Percentiles rank a stretch among this genome's conserved stretches.
These are phyloP conservation scores for Gymnothorax javanicus DNA, from an alignment of 2,797 vertebrate species.

Conservation along the genomic window DNA sequence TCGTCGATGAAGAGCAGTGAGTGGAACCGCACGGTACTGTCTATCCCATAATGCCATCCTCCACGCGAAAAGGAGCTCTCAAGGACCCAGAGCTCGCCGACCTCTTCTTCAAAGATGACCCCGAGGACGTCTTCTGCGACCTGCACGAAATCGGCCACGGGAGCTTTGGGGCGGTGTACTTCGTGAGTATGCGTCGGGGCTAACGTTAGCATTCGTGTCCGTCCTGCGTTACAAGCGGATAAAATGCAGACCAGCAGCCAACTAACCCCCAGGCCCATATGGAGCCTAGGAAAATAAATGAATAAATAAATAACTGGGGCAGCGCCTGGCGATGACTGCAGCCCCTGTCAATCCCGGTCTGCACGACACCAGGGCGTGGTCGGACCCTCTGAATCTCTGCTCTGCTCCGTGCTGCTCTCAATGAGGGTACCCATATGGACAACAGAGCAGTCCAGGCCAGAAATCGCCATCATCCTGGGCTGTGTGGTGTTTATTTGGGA, in stretches of 20 bases:
- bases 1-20: constrained; percentile 77
- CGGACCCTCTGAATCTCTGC: background rate
- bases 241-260: background rate
- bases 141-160: constrained; percentile 98
- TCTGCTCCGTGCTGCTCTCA: too few relatives aligned
- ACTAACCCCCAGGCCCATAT: background rate
- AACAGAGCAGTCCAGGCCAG: background rate
- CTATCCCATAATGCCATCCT: constrained; percentile 74
- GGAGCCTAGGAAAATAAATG: background rate
- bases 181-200: constrained; percentile 79
- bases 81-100: constrained; percentile 91
- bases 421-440: too few relatives aligned
- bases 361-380: background rate
- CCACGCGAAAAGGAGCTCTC: constrained; percentile 85
- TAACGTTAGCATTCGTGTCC: background rate
- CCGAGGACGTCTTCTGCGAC: constrained; percentile 94
- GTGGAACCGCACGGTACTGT: constrained; percentile 67
- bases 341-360: background rate
- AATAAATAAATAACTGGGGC: too few relatives aligned
- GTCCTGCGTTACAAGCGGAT: background rate
- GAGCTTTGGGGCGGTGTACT: constrained; percentile 97
- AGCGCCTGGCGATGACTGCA: too few relatives aligned
- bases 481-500: background rate
- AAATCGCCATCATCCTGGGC: background rate
- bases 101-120: constrained; percentile 97